Base-by-base conservation (phyloP, 2,113 vertebrate genomes). In the Thalassoma bifasciatum region DNA sequence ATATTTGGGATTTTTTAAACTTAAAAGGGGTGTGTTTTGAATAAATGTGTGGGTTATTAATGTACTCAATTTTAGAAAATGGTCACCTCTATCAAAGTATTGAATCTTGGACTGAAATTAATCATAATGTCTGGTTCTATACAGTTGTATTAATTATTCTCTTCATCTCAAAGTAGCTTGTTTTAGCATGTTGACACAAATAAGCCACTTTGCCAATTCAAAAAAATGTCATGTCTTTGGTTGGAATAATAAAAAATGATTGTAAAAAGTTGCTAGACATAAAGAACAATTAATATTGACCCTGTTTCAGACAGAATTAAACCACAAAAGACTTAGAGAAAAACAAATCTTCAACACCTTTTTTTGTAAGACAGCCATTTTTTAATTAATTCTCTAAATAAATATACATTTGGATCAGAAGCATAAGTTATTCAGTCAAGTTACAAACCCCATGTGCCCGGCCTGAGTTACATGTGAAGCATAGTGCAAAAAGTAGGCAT, bases 371-470 rank as follows among this genome's bases (percentile, higher is more conserved):
- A 77, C 61, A 22, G 9, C 19, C 42, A 8, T 34, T 40, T 56
- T 69, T 30, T 6, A 46, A 53, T 72, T 76, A 22, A 46, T 58
- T 50, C 8, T 78, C 58, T 69, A 63, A 46, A 84, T 82, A 89
- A 90, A 89, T 88, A 88, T 71, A 89, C 81, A 90, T 87, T 90
- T 67, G 64, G 13, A 72, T 70, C 38, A 46, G 64, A 58, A 68
- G 62, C 53, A 26, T 36, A 57, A 10, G 42, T 52, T 0, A 36
- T 42, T 66, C 17, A 66, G 13, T 57, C 8, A 65, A 47, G 46
- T 30, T 44, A n/a, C n/a, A 56, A 40, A 72, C 8, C 26, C 36
- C 47, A 1, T 19, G 66, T 70, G 65, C 66, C 81, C 50, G 42
- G 76, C 82, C 88, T 89, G 89, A 88, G 88, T 56, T 59, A 10